Conservation (phyloP, 2,113 vertebrate genomes). For the Tautogolabrus adspersus region DNA sequence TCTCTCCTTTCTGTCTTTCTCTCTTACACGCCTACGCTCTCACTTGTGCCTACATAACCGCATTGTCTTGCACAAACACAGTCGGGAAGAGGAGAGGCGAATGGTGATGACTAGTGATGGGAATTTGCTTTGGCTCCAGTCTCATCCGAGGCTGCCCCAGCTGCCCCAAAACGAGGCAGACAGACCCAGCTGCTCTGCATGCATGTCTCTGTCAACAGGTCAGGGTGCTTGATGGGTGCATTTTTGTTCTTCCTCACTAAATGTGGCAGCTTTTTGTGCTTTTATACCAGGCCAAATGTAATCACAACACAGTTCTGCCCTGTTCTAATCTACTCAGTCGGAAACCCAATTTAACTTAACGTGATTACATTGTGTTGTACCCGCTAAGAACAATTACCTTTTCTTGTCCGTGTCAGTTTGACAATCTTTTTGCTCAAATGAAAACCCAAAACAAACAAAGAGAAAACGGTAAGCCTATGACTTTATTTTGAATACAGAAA, state of each 20-base stretch:
- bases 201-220: slow-evolving; percentile 54
- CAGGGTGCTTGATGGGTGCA: slow-evolving; percentile 12
- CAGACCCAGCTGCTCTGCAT: slow-evolving; percentile 51
- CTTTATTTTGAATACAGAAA: background rate
- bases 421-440: background rate
- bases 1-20: slow-evolving; percentile 11
- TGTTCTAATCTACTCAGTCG: slow-evolving; percentile 7
- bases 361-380: background rate
- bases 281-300: slow-evolving; percentile 13
- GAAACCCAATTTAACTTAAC: slow-evolving; percentile 23
- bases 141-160: slow-evolving; percentile 39
- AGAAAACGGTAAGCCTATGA: background rate
- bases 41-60: slow-evolving; percentile 38
- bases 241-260: slow-evolving; percentile 38
- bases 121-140: slow-evolving; percentile 50
- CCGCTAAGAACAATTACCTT: background rate
- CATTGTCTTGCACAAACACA: slow-evolving; percentile 50
- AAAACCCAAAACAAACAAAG: no score
- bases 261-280: slow-evolving; percentile 29
- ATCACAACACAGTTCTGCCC: slow-evolving; percentile 18
- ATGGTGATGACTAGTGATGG: slow-evolving; percentile 36
- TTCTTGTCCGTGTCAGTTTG: background rate
- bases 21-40: slow-evolving; percentile 20
- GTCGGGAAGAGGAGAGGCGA: slow-evolving; percentile 17
- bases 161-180: slow-evolving; percentile 33